Conservation (phyloP, 2,888 invertebrate genomes). For the Imbricaverruca yamaguchii region DNA sequence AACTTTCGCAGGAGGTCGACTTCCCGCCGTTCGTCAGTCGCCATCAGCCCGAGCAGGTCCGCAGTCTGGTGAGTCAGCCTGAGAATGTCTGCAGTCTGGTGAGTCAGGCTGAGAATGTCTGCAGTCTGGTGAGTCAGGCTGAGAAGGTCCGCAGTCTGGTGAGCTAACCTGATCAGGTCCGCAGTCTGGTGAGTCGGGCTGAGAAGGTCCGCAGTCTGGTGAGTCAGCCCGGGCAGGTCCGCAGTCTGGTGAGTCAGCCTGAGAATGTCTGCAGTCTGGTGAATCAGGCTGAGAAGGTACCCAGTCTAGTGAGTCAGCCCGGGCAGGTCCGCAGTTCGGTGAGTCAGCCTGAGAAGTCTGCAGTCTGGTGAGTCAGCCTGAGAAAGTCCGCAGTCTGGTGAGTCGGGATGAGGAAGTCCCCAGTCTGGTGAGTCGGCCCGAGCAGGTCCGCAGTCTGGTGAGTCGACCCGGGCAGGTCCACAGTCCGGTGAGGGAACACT, state of each 20-base stretch:
- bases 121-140: not conserved
- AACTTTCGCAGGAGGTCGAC: slow-evolving; percentile 66
- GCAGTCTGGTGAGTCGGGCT: not conserved
- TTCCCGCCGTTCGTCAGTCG: slow-evolving; percentile 57
- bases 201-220: no score
- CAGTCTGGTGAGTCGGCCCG: not conserved
- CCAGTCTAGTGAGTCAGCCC: not conserved
- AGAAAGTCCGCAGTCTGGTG: not conserved
- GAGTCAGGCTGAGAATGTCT: not conserved
- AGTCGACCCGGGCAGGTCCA: not conserved
- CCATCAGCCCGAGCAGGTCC: not conserved
- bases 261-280: not conserved
- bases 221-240: not conserved
- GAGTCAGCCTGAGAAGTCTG: not conserved
- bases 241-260: not conserved
- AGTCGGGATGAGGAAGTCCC: not conserved
- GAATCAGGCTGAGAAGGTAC: no score
- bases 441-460: not conserved
- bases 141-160: not conserved
- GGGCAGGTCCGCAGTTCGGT: not conserved
- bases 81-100: no score
- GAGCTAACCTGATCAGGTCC: not conserved
- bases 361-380: not conserved
- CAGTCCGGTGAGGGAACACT: not conserved
- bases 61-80: no score